Evolutionary conservation across 2,888 invertebrate genomes (phyloP), one percentile per base, ranked within the genome.

Genomic region (Euspilapteryx auroguttella): DNA sequence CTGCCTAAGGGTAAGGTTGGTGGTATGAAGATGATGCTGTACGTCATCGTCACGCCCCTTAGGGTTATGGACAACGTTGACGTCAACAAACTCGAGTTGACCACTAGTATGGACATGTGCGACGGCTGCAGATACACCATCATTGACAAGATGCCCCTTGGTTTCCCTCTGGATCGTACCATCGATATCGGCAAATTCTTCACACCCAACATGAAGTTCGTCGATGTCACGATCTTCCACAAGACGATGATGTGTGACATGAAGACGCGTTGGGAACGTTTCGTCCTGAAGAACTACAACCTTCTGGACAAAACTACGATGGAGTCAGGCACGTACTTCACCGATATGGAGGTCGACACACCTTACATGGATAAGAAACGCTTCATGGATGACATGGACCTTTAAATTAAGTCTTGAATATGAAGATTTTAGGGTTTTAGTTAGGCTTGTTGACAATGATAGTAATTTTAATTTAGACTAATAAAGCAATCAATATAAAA

Each of bases 91-190:
- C 40, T 66, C n/a, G 36, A 61, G 15, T 78, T 79, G 32, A 71
- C 59, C 32, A 62, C 61, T 32, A 64, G 66, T 37, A 78, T 64
- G 34, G 75, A 79, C 35, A 41, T 66, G 23, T 36, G 53, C n/a
- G 31, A 42, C 9, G 68, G 69, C 47, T 63, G 48, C 47, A 62
- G 71, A 35, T 58, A 52, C 11, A 65, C 62, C 30, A 41, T 68
- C 46, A 61, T 83, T 25, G 87, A 88, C 51, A 77, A 71, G 37
- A 78, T 79, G 51, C 79, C 87, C 25, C 69, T 83, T 44, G 87
- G 86, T 29, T 89, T 82, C 77, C 89, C 89, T 34, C 79, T 89
- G 49, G 87, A 89, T 49, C 82, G 86, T 40, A 64, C 68, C 12
- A 78, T 85, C 44, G 68, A 81, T 24, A 65, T 80, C 25, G 58